Percentiles rank a stretch among this genome's conserved stretches.
Evolutionary conservation across 2,888 invertebrate genomes (phyloP).

Genomic region (Zygothrica quintamaculata): DNA sequence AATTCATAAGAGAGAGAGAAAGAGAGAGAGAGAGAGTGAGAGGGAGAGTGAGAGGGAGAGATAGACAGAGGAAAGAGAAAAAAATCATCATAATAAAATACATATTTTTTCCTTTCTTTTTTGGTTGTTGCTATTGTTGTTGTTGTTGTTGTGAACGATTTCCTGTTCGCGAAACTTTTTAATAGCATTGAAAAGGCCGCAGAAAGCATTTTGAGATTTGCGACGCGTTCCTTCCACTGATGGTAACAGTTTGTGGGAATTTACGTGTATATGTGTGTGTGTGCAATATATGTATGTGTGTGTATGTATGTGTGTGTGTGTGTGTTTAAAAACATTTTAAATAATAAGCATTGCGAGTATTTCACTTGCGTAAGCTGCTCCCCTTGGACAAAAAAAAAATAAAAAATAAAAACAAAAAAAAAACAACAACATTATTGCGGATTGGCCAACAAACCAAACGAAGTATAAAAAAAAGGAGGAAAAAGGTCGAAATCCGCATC

Average conservation of each 20-base stretch:
- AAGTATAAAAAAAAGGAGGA: conserved; percentile 15
- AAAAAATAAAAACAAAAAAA: too few species aligned
- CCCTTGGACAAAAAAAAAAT: not conserved
- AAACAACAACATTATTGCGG: conserved; percentile 32
- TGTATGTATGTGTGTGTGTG: conserved; percentile 3
- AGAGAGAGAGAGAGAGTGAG: too few species aligned
- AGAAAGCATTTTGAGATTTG: conserved; percentile 69
- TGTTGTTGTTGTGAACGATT: conserved; percentile 38
- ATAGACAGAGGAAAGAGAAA: conserved; percentile 7
- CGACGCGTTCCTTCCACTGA: conserved; percentile 34
- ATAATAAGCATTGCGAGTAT: conserved; percentile 57
- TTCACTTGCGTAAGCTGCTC: conserved; percentile 37
- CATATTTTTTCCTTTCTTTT: conserved; percentile 37
- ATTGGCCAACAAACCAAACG: conserved; percentile 21
- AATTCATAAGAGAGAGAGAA: conserved; percentile 36
- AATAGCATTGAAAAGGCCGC: conserved; percentile 68
- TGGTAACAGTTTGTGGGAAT: conserved; percentile 1
- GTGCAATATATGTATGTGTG: conserved; percentile 6
- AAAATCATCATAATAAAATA: conserved; percentile 70
- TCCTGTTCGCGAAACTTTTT: conserved; percentile 70
- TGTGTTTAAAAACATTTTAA: conserved; percentile 51
- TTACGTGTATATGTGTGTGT: conserved; percentile 1
- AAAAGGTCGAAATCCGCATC: conserved; percentile 22
- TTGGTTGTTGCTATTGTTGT: conserved; percentile 12
- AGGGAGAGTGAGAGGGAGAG: conserved; percentile 5